Evolutionary conservation across 1,140 invertebrate genomes (phyloP), one percentile per base, ranked within the genome.

Genomic region (Diploscapter pachys): DNA sequence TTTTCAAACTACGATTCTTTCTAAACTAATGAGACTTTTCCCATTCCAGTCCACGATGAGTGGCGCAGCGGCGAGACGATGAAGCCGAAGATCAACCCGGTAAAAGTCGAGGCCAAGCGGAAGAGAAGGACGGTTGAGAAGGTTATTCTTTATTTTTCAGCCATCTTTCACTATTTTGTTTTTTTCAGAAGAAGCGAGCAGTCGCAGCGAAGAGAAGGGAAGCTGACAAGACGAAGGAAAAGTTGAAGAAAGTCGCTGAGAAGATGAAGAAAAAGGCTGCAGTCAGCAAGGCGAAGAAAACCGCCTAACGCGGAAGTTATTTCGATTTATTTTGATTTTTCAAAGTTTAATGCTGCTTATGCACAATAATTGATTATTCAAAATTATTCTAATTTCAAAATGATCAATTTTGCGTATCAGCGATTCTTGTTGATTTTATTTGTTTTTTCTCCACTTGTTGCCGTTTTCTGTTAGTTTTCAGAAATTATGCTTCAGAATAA

Each of bases 101-200:
- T 53, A 13, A 72, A 76, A 68, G 63, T 78, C 9, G 75, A 68
- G 49, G 77, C 75, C 76, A 87, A 66, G 51, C 52, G 67, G 4
- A 11, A 68, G 50, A 63, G 11, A 11, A 76, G 87, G 51, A 3
- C 6, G 6, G 3, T 51, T n/a, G 5, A 63, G 51, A 71, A 4
- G 13, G 71, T 71, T 9, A 6, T 11, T 71, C 49, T 63, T 71
- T 63, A 9, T 50, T 64, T 64, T 64, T 64, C 51, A 48, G 31
- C 2, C 11, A 59, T 59, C 11, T 11, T 59, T 2, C 57, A 59
- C 57, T 11, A 59, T 31, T 31, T 31, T 31, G 1, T 31, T 31
- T 0, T 31, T 31, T 31, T 31, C 56, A 63, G 52, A 63, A 63
- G 53, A 64, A 72, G 63, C 59, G 59, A 4, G 71, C 49, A 4